Conservation (phyloP, 1,140 invertebrate species). For the Acromyrmex echinatior region DNA sequence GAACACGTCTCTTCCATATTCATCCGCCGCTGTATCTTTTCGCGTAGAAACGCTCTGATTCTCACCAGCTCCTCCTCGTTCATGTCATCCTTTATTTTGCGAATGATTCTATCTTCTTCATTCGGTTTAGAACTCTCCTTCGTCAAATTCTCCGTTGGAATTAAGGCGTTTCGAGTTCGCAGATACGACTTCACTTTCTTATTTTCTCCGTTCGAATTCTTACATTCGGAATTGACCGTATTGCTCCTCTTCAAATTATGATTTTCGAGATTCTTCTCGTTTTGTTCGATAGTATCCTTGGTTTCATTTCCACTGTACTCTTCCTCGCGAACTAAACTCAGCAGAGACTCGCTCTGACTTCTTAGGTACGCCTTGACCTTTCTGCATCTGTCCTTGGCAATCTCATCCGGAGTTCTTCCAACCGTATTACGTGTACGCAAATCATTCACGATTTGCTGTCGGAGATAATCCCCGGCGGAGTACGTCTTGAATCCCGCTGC, state of each 20-base stretch:
- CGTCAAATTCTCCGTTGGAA: neutral
- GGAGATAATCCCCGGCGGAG: slow-evolving; percentile 78
- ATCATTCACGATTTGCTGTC: slow-evolving; percentile 80
- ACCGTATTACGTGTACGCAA: slow-evolving; percentile 56
- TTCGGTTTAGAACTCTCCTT: neutral
- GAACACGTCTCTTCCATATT: slow-evolving; percentile 75
- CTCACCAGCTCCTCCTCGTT: slow-evolving; percentile 71
- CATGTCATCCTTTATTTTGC: slow-evolving; percentile 40
- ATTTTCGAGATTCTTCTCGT: neutral
- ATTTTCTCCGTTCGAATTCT: slow-evolving; percentile 6
- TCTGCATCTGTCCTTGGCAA: slow-evolving; percentile 73
- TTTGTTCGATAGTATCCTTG: neutral
- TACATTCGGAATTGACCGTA: neutral
- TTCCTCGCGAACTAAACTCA: slow-evolving; percentile 44
- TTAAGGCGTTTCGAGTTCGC: neutral
- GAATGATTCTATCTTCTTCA: neutral
- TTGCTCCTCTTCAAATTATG: neutral
- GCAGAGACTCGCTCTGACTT: slow-evolving; percentile 66
- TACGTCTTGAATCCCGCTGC: slow-evolving; percentile 68
- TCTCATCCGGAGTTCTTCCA: slow-evolving; percentile 68
- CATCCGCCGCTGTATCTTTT: slow-evolving; percentile 73
- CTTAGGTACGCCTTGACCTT: slow-evolving; percentile 77
- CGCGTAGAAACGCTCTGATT: slow-evolving; percentile 74
- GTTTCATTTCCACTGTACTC: neutral
- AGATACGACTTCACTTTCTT: neutral